Base-by-base conservation (phyloP, 2,797 vertebrate genomes). In the Macroramphosus scolopax region DNA sequence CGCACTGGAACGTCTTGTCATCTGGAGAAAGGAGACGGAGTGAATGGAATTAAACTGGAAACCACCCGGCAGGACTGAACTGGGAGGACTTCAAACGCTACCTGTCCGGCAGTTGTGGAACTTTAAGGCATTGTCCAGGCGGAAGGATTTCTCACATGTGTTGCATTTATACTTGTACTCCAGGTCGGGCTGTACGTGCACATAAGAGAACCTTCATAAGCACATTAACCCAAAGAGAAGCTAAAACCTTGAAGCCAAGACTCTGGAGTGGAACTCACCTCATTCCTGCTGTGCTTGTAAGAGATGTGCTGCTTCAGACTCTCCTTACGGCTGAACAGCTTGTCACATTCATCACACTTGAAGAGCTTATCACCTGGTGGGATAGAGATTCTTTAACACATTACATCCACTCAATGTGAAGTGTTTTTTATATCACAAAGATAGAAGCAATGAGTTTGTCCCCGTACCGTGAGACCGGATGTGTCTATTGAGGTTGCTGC, bases 21-120 rank as follows among this genome's bases (percentile, higher is more conserved):
- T 98, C 97, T 99, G 85, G 34, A 62, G 20, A 34, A 20, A 33
- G n/a, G 14, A 14, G 30, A n/a, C 0, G 39, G 20, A 22, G 20
- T 3, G 3, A 6, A 3, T 22, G 20, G 3, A 22, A 6, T 22
- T 22, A 3, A 22, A 22, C 20, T 22, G 20, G 20, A 22, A 22
- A 3, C n/a, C n/a, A n/a, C n/a, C n/a, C n/a, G n/a, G n/a, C n/a
- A n/a, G n/a, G n/a, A n/a, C n/a, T n/a, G n/a, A n/a, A n/a, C 20
- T 22, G 20, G 20, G 20, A 22, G 20, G 6, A 22, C 20, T 22
- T 22, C 3, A 6, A 22, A 22, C 6, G 20, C 5, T 69, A 98
- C 97, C 97, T 89, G 97, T 98, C 51, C 95, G 87, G 84, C 97
- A 99, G 90, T 99, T 99, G 89, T 99, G 97, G 71, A 96, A 98